These are phyloP conservation scores for Catostomus latipinnis DNA, from an alignment of 2,797 vertebrate species.

Conservation along the genomic window DNA sequence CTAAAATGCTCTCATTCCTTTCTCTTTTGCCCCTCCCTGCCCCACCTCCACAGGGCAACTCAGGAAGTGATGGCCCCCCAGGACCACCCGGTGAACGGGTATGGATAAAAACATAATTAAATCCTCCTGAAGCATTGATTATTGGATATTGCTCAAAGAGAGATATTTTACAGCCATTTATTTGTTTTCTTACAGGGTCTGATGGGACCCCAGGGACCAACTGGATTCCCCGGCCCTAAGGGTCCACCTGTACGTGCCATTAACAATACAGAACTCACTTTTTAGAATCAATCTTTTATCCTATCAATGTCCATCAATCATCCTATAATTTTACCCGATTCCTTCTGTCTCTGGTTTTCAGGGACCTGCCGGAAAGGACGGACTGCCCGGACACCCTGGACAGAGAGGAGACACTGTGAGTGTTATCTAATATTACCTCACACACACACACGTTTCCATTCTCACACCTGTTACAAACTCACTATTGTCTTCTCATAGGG, in stretches of 20 bases:
- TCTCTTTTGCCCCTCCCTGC: background rate
- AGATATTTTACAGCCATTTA: slow-evolving; percentile 4
- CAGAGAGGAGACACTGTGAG: slow-evolving; percentile 99
- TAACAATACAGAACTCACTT: background rate
- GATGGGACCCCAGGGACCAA: slow-evolving; percentile 96
- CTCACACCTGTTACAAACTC: background rate
- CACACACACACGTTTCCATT: background rate
- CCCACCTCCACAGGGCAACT: slow-evolving; percentile 85
- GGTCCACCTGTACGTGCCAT: slow-evolving; percentile 92
- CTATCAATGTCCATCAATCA: background rate
- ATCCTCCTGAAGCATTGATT: slow-evolving; percentile 8
- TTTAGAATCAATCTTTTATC: background rate
- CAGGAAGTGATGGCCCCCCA: slow-evolving; percentile 95
- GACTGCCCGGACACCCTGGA: slow-evolving; percentile 96
- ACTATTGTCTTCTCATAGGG: slow-evolving; percentile 78
- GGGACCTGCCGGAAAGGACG: slow-evolving; percentile 87
- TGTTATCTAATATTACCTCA: slow-evolving; percentile 36
- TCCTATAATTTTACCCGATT: background rate
- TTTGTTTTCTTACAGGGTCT: slow-evolving; percentile 83
- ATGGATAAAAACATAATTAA: slow-evolving; percentile 56
- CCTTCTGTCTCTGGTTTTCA: slow-evolving; percentile 49
- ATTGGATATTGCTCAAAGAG: background rate
- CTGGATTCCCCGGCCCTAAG: slow-evolving; percentile 97
- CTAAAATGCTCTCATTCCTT: slow-evolving; percentile 7
- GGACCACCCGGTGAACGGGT: slow-evolving; percentile 98